phyloP scores from a whole-genome alignment of 1,140 invertebrate species.

The Panulirus ornatus region DNA sequence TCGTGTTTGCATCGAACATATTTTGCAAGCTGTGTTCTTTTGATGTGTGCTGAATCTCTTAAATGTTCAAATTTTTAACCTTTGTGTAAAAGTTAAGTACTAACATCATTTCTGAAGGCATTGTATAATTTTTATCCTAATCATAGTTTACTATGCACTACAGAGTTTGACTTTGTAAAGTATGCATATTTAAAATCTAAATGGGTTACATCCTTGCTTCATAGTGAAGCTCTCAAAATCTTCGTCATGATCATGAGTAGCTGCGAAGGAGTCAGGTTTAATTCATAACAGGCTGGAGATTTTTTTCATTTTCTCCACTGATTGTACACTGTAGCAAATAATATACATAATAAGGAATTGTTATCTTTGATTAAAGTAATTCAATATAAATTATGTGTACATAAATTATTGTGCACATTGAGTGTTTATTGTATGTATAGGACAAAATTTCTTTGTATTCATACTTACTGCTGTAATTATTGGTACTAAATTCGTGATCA shows the following conservation, averaged over 20 bases:
- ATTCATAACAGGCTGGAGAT: not conserved
- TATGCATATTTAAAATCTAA: slow-evolving; percentile 20
- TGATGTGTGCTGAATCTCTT: not conserved
- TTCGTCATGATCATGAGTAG: slow-evolving; percentile 20
- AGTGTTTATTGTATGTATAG: not conserved
- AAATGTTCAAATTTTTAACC: slow-evolving; percentile 23
- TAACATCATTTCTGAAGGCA: slow-evolving; percentile 4
- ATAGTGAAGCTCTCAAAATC: slow-evolving; percentile 7
- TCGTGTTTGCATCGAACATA: slow-evolving; percentile 27
- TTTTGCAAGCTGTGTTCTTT: not conserved
- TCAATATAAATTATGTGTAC: no score
- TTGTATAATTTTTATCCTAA: slow-evolving; percentile 2
- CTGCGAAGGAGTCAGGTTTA: not conserved
- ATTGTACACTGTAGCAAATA: not conserved
- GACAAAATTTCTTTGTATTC: not conserved
- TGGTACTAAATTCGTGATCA: not conserved
- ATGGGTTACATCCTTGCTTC: slow-evolving; percentile 8
- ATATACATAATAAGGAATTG: not conserved
- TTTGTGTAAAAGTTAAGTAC: slow-evolving; percentile 13
- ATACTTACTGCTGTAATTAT: not conserved
- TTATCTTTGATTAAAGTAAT: no score
- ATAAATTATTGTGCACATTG: not conserved
- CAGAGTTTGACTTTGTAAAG: slow-evolving; percentile 18
- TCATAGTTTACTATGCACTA: not conserved
- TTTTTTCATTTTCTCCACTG: not conserved